phyloP scores from a whole-genome alignment of 2,888 invertebrate species.

The Cantharis flavilabris region DNA sequence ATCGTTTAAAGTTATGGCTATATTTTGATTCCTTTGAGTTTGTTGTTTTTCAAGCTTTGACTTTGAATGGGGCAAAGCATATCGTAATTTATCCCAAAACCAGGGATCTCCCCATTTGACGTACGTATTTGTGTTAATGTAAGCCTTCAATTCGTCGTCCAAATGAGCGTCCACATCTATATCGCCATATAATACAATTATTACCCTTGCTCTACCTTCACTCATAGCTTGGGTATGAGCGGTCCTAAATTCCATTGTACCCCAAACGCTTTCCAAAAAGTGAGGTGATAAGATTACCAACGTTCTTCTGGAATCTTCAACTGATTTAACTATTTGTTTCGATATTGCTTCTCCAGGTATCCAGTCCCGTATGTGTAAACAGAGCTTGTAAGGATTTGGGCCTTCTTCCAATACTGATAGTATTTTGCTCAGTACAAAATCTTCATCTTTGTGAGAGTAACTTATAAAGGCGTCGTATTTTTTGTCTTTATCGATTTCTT shows the following conservation, averaged over 20 bases:
- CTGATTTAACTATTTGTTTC: constrained; percentile 70
- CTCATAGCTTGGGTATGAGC: constrained; percentile 68
- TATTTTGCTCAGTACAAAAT: not conserved
- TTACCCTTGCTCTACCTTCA: constrained; percentile 70
- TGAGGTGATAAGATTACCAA: constrained; percentile 73
- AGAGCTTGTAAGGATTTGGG: constrained; percentile 67
- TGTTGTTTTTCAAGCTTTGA: constrained; percentile 22
- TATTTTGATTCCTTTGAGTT: constrained; percentile 2
- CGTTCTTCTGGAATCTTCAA: constrained; percentile 71
- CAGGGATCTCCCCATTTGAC: constrained; percentile 80
- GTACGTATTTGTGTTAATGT: constrained; percentile 77
- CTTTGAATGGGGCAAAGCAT: constrained; percentile 68
- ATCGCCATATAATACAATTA: constrained; percentile 75
- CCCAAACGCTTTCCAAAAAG: constrained; percentile 77
- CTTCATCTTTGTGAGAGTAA: constrained; percentile 50
- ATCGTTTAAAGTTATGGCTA: constrained; percentile 3
- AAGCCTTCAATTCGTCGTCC: constrained; percentile 71
- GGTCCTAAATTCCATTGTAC: constrained; percentile 71
- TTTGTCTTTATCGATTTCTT: constrained; percentile 69
- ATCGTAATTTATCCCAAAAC: constrained; percentile 80
- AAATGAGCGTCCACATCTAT: constrained; percentile 59
- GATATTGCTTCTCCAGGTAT: constrained; percentile 74
- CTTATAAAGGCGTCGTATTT: constrained; percentile 80
- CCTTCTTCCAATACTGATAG: constrained; percentile 62
- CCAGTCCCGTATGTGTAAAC: constrained; percentile 77